Conservation (phyloP, 2,888 invertebrate species). For the Herminia tarsipennalis region DNA sequence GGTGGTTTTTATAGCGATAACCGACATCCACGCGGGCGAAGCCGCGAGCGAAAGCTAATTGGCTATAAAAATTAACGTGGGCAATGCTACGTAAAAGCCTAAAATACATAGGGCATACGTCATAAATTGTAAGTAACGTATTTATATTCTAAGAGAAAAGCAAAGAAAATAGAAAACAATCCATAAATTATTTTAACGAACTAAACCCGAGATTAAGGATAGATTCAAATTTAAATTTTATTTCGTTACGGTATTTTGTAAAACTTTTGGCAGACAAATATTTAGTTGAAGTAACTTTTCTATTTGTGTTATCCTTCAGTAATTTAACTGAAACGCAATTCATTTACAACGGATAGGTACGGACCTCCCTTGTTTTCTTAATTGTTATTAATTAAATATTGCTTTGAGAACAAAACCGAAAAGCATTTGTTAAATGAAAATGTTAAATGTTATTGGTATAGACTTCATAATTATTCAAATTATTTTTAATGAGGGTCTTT, state of each 20-base stretch:
- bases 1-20: no score
- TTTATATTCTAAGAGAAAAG: no score
- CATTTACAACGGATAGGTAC: conserved; percentile 20
- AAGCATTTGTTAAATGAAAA: conserved; percentile 6
- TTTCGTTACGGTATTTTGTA: conserved; percentile 49
- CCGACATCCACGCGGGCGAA: no score
- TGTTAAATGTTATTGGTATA: not conserved
- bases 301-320: conserved; percentile 51
- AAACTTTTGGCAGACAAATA: conserved; percentile 60
- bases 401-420: conserved; percentile 15
- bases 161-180: no score
- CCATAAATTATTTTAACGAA: conserved; percentile 48
- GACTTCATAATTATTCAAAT: not conserved
- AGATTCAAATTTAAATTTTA: conserved; percentile 57
- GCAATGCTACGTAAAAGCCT: no score
- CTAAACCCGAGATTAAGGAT: conserved; percentile 41
- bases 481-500: not conserved
- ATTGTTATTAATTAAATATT: conserved; percentile 30
- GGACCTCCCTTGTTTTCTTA: conserved; percentile 23
- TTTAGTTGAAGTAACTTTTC: conserved; percentile 57
- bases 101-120: no score
- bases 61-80: no score
- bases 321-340: conserved; percentile 35
- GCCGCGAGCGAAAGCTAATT: no score
- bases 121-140: no score